Evolutionary conservation across 2,888 invertebrate genomes (phyloP), one percentile per base, ranked within the genome.

Genomic region (Panopea generosa): DNA sequence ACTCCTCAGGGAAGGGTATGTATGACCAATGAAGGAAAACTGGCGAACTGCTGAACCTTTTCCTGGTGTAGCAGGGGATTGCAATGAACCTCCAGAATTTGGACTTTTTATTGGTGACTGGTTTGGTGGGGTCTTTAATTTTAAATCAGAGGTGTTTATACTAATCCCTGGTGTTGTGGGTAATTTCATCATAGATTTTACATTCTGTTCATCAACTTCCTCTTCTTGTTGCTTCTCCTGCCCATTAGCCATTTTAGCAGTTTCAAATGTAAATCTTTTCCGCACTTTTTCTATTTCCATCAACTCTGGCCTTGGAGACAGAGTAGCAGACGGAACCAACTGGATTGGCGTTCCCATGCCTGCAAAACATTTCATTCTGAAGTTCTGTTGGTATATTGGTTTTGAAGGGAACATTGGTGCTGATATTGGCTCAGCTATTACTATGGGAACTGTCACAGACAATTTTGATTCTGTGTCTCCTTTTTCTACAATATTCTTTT

Each of bases 1-100:
- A 18, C 86, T 82, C 14, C 87, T 77, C 33, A 92, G 78, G 0
- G 87, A 84, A 33, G 91, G 91, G 59, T 86, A 86, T 0, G 84
- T 83, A 69, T 90, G 90, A 6, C 88, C 88, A 43, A 83, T 82
- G 40, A 85, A 55, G 22, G 79, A 66, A 61, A 65, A 73, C 50
- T 69, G 60, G 2, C 52, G 70, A n/a, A 72, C 43, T 11, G 47
- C 45, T 14, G 78, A 71, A 55, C 66, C 70, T 16, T 67, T 76
- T 3, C 38, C 20, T 11, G 57, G 52, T n/a, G 73, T 70, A 6
- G 27, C 52, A 6, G 81, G 78, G 33, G 75, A 65, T 33, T 67
- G 65, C 11, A 55, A 2, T 1, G 38, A 27, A 20, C 20, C 20
- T 6, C 20, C 22, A 24, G 14, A 16, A 2, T 26, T 52, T 3